Base-by-base conservation (phyloP, 53 echinoderm and acorn worm genomes). In the Crossaster papposus region DNA sequence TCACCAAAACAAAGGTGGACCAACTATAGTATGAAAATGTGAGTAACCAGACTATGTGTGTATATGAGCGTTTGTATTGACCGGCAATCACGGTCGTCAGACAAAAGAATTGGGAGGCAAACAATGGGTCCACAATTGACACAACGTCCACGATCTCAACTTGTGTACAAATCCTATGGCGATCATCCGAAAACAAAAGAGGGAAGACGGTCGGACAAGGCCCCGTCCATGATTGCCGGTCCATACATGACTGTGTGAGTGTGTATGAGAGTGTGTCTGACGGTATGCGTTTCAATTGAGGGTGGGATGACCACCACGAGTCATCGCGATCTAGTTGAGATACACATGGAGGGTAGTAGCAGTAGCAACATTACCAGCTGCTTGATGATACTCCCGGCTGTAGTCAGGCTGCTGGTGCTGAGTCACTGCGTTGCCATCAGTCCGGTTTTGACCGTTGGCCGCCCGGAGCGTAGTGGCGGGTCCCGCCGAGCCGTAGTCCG, bases 401-500 rank as follows among this genome's bases (percentile, higher is more conserved):
- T 88, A 95, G 36, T 95, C 95, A 14, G 90, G 90, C 58, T 94
- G 94, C 50, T 85, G 91, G 30, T 85, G 85, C 76, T 87, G 87
- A 63, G 76, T 87, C 77, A 87, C 87, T 81, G 82, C 51, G 75
- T 77, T 83, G 54, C 80, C 89, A 51, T 93, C 94, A 6, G 91
- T 92, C 83, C 95, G 84, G 77, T 91, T 88, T 26, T 91, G 90
- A 33, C 88, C 78, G 88, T 58, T 72, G 71, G 91, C 85, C 65
- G 92, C 70, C 80, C 94, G 55, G 90, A 90, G 71, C 72, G 82
- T 30, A 26, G 80, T 55, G 71, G 95, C 95, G 17, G 95, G 95
- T 63, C 95, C 95, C 22, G 95, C 94, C 63, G 95, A 92, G 88
- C 95, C 95, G 74, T 95, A 95, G 89, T 95, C 95, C 72, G 95